A percentile compares a stretch with the other conserved stretches of the same genome.
These are phyloP conservation scores for Siniperca undulata DNA, from an alignment of 2,797 vertebrate genomes.

Conservation along the genomic window DNA sequence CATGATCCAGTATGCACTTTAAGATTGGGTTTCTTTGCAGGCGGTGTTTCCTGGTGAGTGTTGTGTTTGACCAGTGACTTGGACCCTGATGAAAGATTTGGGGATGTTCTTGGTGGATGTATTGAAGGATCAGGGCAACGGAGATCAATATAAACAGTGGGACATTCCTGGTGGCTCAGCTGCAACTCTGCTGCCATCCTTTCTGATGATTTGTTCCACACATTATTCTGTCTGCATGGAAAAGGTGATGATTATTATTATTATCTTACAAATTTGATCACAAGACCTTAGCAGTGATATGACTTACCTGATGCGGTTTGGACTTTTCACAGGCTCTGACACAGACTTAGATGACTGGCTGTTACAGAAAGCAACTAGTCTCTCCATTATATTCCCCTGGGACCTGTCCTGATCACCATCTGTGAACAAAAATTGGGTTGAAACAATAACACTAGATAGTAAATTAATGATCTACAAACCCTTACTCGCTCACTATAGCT, in stretches of 20 bases:
- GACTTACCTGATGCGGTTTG: slow-evolving; percentile 44
- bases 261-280: not conserved
- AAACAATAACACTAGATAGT: not conserved
- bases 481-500: not conserved
- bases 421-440: slow-evolving; percentile 44
- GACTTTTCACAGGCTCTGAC: slow-evolving; percentile 27
- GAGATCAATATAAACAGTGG: slow-evolving; percentile 73
- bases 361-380: slow-evolving; percentile 75
- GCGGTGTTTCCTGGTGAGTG: slow-evolving; percentile 27
- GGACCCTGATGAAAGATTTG: slow-evolving; percentile 25
- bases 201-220: slow-evolving; percentile 10
- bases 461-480: not conserved
- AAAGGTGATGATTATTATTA: not conserved
- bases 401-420: slow-evolving; percentile 50
- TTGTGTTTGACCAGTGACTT: slow-evolving; percentile 28
- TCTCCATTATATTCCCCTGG: slow-evolving; percentile 78
- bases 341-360: slow-evolving; percentile 60
- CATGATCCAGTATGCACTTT: slow-evolving; percentile 23
- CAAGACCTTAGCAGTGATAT: not conserved
- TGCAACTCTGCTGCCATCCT: slow-evolving; percentile 26
- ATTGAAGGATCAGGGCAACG: slow-evolving; percentile 45
- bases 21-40: slow-evolving; percentile 32
- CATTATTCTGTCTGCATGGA: slow-evolving; percentile 38
- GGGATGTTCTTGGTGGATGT: slow-evolving; percentile 43
- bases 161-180: slow-evolving; percentile 34